Evolutionary conservation across 1,140 invertebrate species (phyloP).

Genomic region (Zaprionus nigranus): DNA sequence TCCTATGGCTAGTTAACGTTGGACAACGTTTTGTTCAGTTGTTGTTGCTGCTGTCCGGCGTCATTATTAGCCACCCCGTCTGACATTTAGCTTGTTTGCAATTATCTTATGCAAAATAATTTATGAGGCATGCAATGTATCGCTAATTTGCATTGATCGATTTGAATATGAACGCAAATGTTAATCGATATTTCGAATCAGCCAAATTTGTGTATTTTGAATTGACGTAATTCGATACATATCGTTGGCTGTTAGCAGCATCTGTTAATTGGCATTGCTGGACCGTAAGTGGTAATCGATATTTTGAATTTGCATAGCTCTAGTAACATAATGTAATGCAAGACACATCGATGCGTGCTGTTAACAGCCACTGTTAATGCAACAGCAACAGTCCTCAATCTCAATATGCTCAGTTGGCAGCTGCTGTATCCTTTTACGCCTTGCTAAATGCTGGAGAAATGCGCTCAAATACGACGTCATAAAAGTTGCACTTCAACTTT

Average conservation of each 20-base stretch:
- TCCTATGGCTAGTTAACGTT: constrained; percentile 38
- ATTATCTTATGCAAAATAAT: constrained; percentile 79
- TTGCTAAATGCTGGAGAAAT: constrained; percentile 22
- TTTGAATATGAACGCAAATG: not conserved
- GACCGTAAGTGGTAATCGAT: no score
- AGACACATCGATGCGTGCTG: not conserved
- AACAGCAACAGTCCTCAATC: not conserved
- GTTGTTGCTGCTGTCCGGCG: constrained; percentile 12
- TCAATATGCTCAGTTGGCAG: not conserved
- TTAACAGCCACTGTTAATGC: not conserved
- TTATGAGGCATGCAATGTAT: constrained; percentile 44
- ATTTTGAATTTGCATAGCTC: not conserved
- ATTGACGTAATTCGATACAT: not conserved
- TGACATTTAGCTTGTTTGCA: constrained; percentile 46
- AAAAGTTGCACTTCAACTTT: constrained; percentile 77
- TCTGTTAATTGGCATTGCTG: not conserved
- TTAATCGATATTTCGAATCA: not conserved
- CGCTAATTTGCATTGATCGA: not conserved
- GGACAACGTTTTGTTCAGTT: constrained; percentile 29
- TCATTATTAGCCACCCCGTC: constrained; percentile 45
- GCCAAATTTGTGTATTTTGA: not conserved
- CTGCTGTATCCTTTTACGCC: not conserved
- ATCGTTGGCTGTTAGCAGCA: not conserved
- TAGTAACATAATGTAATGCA: not conserved
- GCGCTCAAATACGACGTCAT: constrained; percentile 35